Evolutionary conservation across 2,113 vertebrate species (phyloP), one percentile per base, ranked within the genome.

Genomic region (Neolamprologus longior): DNA sequence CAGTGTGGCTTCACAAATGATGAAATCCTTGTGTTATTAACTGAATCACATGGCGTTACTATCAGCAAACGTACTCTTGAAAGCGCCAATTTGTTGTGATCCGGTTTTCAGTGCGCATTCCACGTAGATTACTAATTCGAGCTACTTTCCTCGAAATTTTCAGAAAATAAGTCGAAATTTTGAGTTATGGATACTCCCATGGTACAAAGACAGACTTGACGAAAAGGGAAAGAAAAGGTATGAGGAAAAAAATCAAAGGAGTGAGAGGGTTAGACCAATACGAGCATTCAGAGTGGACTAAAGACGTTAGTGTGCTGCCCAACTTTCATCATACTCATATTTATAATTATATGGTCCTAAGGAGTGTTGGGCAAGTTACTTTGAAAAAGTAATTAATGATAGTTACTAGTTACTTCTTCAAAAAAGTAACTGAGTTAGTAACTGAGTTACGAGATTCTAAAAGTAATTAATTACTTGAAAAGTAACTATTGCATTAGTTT

Each of bases 41-140:
- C 10, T 54, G n/a, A 54, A 54, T 54, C 6, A 24, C 52, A 11
- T 21, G n/a, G 9, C 0, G 4, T 57, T 57, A 57, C 12, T 57
- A 26, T 57, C 21, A 26, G 54, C 4, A 26, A 57, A 57, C 21
- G 12, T 57, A 26, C 12, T 57, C 54, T 1, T 0, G 21, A 55
- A 26, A 55, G 54, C 2, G 0, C 21, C 21, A 26, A 3, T 55
- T 26, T 55, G 21, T 26, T 55, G 12, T 2, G 11, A 55, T 13
- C 6, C 2, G 0, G 54, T 24, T 54, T 54, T 54, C 0, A 12
- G 1, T 2, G 52, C 1, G 3, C 52, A 21, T 53, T 21, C 52
- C 52, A 53, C 9, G 3, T 24, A 54, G 21, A 55, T 55, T 55
- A 26, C 0, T 55, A 2, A 5, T 26, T 55, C 0, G 2, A 21